Percentiles rank a stretch among this genome's conserved stretches.
These are phyloP conservation scores for Macrosteles quadrilineatus DNA, from an alignment of 1,140 invertebrate genomes.

Conservation along the genomic window DNA sequence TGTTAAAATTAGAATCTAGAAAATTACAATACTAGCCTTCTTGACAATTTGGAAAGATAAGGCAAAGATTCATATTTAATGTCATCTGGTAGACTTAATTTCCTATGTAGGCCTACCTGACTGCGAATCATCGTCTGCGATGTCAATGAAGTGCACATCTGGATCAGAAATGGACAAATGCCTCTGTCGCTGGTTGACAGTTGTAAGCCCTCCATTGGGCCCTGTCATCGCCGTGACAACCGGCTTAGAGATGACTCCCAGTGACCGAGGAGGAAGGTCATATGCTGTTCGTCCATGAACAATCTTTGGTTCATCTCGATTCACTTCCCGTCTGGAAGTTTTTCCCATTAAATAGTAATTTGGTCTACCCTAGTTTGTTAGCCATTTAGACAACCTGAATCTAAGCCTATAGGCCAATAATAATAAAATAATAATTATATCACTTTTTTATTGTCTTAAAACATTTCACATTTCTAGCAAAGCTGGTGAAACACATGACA, in stretches of 20 bases:
- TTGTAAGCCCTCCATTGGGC: slow-evolving; percentile 73
- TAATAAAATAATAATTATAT: slow-evolving; percentile 30
- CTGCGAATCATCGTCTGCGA: slow-evolving; percentile 1
- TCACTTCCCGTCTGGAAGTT: slow-evolving; percentile 49
- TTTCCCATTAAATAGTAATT: slow-evolving; percentile 10
- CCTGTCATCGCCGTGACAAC: slow-evolving; percentile 71
- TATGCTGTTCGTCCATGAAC: slow-evolving; percentile 65
- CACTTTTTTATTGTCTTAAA: no score
- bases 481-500: no score
- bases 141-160: slow-evolving; percentile 75
- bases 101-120: no score
- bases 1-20: no score
- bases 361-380: no score
- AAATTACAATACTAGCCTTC: no score
- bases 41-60: no score
- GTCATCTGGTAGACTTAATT: no score
- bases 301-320: slow-evolving; percentile 59
- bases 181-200: slow-evolving; percentile 66
- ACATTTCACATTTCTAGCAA: no score
- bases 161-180: slow-evolving; percentile 66
- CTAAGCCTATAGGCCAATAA: slow-evolving; percentile 17
- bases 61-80: no score
- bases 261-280: slow-evolving; percentile 60
- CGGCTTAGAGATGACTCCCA: slow-evolving; percentile 49
- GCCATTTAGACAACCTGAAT: not conserved